phyloP scores from a whole-genome alignment of 1,140 invertebrate species.

The Adoxophyes honmai region DNA sequence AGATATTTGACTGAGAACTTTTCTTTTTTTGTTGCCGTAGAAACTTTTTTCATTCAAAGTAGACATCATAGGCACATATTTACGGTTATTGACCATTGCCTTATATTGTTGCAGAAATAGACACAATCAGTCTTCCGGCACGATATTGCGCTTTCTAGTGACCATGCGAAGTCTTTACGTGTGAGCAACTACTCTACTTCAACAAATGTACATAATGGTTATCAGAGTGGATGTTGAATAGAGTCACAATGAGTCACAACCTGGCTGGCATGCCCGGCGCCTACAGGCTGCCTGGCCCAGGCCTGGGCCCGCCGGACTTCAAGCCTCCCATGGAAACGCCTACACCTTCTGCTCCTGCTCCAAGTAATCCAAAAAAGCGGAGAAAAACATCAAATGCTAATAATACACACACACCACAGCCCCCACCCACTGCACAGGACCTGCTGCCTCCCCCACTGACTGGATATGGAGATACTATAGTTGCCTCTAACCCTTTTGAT shows the following conservation, averaged over 20 bases:
- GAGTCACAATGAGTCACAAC: constrained; percentile 81
- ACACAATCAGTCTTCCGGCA: constrained; percentile 65
- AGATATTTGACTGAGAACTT: neutral
- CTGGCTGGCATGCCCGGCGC: constrained; percentile 80
- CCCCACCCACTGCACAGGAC: constrained; percentile 82
- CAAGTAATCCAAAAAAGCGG: constrained; percentile 82
- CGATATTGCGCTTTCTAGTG: constrained; percentile 62
- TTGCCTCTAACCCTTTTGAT: constrained; percentile 97
- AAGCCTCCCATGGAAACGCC: constrained; percentile 80
- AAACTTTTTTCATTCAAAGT: constrained; percentile 1
- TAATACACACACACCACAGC: constrained; percentile 77
- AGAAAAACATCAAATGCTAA: constrained; percentile 82
- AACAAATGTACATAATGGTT: constrained; percentile 52
- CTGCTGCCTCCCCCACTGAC: constrained; percentile 89
- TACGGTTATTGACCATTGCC: constrained; percentile 22
- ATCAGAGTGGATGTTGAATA: constrained; percentile 59
- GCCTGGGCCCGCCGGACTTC: constrained; percentile 80
- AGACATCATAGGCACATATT: neutral
- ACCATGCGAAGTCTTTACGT: constrained; percentile 66
- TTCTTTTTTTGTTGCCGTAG: neutral
- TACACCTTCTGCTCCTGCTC: constrained; percentile 77
- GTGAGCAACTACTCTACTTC: constrained; percentile 43
- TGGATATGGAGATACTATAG: constrained; percentile 94
- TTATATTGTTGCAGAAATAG: constrained; percentile 74
- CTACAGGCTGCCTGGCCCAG: constrained; percentile 82